Percentiles rank a stretch among this genome's conserved stretches.
phyloP scores from a whole-genome alignment of 2,888 invertebrate genomes.

The Taphrorychus bicolor region DNA sequence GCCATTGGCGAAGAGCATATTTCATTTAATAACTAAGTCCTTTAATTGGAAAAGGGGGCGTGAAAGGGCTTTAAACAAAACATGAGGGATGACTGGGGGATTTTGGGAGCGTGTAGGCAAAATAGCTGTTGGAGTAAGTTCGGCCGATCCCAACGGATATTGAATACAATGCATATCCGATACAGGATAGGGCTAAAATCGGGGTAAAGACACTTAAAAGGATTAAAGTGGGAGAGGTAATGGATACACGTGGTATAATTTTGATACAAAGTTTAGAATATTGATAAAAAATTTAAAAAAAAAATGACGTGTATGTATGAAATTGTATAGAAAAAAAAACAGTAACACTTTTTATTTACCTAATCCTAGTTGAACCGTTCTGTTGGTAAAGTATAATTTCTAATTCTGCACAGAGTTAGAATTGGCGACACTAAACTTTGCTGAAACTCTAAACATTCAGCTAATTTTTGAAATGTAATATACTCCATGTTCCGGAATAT shows the following conservation, averaged over 20 bases:
- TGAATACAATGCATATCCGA: constrained; percentile 3
- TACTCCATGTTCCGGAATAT: no score
- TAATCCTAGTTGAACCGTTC: no score
- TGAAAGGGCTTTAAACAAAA: constrained; percentile 29
- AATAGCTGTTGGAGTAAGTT: constrained; percentile 9
- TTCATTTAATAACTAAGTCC: constrained; percentile 27
- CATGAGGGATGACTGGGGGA: constrained; percentile 26
- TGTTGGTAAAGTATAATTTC: no score
- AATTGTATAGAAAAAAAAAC: no score
- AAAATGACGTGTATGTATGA: no score
- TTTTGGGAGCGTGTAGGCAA: constrained; percentile 3
- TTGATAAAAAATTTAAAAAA: no score
- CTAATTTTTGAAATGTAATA: no score
- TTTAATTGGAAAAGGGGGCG: constrained; percentile 26
- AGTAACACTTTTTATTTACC: no score
- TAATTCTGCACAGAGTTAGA: no score
- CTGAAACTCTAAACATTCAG: no score
- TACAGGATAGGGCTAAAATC: background rate
- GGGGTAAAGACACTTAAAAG: background rate
- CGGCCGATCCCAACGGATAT: constrained; percentile 5
- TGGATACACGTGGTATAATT: background rate
- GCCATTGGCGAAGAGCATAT: constrained; percentile 14
- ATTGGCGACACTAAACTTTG: no score
- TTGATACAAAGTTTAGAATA: no score
- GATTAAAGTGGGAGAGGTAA: background rate